Evolutionary conservation across 2,113 vertebrate genomes (phyloP), one percentile per base, ranked within the genome.

Genomic region (Sylvilagus bachmani): DNA sequence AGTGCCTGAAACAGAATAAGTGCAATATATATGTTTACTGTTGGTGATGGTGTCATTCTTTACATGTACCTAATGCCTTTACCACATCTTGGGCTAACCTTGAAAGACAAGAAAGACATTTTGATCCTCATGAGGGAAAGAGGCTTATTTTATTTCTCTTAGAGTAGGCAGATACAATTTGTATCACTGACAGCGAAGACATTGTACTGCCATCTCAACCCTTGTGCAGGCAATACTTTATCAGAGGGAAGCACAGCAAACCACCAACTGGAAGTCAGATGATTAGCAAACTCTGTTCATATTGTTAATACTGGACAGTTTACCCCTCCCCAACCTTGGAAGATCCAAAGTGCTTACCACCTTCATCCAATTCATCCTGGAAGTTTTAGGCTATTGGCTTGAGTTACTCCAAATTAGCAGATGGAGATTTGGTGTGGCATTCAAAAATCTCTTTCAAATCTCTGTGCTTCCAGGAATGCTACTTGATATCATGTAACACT

Each of bases 111-210:
- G 33, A 95, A 86, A 82, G 58, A 51, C 25, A 55, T 70, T 86
- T 81, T 73, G 27, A 77, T 66, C 38, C 89, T 87, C 69, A 44
- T 25, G 13, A 75, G 10, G 16, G 24, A 93, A 89, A 89, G 36
- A 86, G 89, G 77, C 13, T 83, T 93, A 55, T 55, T 74, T 87
- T 33, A 64, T 91, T 79, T 86, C 74, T 91, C 64, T 78, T 83
- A 58, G 19, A 92, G 64, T 49, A 93, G 21, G n/a, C 51, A 86
- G 25, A 89, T 91, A 7, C 8, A 86, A 84, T 69, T 92, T 90
- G 51, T 38, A 83, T 94, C 64, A 80, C 58, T 91, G 64, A 85
- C 69, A 93, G 49, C 29, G 82, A 95, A 62, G 16, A 61, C 81
- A 81, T 95, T 74, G 27, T n/a, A 58, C 27, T n/a, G 73, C n/a